Base-by-base conservation (phyloP, 2,888 invertebrate species). In the Cantharis rustica region DNA sequence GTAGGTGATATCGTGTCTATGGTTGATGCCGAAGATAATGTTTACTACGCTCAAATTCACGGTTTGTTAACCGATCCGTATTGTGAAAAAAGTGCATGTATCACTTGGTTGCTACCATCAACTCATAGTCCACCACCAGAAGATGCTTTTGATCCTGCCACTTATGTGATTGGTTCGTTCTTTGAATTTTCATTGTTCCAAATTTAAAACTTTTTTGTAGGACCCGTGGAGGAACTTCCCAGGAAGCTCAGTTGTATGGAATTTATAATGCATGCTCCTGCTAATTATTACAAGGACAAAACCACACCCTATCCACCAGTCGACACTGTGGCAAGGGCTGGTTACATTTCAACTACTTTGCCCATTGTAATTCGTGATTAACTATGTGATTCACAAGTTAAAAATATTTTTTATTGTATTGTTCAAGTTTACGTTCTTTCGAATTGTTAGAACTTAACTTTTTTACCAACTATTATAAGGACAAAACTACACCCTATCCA, bases 211-310 rank as follows among this genome's bases (percentile, higher is more conserved):
- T 13, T 3, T 31, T 1, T 31, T 31, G 5, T n/a, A 94, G 95
- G 97, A 2, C 96, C 96, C 0, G 97, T 96, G 85, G 98, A 98
- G 89, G 96, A 97, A 80, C 89, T 96, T 1, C 95, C 97, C 0
- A 90, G 97, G 7, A 95, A 94, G 86, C 89, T 98, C 72, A 95
- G 95, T 26, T 95, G 92, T 81, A 93, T 98, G 93, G 94, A 96
- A 85, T 98, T 97, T 89, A 93, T 97, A 16, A 96, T 97, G 94
- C 97, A 96, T 84, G 96, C 97, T 0, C 97, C 97, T 0, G 95
- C 96, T 0, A 96, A 97, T 86, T 97, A 97, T 88, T 96, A 94
- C 87, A 93, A 93, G 85, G 91, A 94, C 10, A 92, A 91, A 81
- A 93, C 90, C 80, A 93, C 93, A 13, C 96, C 96, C 0, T 96